Conservation (phyloP, 2,113 vertebrate genomes). For the Antennarius striatus region DNA sequence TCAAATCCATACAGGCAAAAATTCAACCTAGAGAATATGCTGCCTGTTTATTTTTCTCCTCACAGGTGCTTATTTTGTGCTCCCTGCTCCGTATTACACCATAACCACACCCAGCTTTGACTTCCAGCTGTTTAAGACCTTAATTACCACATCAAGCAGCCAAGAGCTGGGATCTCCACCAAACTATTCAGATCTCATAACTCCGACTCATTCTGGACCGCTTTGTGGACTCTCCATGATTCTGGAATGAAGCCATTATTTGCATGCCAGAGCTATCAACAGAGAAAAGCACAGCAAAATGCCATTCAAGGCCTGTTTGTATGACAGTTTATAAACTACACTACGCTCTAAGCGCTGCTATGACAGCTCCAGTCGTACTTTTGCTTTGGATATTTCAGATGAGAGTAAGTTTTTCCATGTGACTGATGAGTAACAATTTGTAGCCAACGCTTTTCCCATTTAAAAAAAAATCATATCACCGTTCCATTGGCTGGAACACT, state of each 20-base stretch:
- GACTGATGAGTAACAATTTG: conserved; percentile 16
- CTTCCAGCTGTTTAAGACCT: conserved; percentile 49
- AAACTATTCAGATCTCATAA: conserved; percentile 1
- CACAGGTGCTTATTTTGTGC: conserved; percentile 54
- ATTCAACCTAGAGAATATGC: background rate
- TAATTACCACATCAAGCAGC: conserved; percentile 52
- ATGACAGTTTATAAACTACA: conserved; percentile 47
- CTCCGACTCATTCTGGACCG: conserved; percentile 10
- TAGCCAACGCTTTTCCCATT: conserved; percentile 17
- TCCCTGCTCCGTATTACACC: conserved; percentile 29
- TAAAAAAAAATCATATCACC: conserved; percentile 21
- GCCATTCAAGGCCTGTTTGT: conserved; percentile 41
- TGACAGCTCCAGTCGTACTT: conserved; percentile 17
- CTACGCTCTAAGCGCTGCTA: background rate
- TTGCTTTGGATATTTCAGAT: conserved; percentile 13
- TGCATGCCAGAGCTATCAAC: conserved; percentile 39
- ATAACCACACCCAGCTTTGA: conserved; percentile 55
- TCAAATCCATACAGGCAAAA: background rate
- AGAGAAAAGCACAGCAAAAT: conserved; percentile 32
- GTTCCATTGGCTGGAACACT: conserved; percentile 19
- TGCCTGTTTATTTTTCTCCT: conserved; percentile 16
- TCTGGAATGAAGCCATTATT: conserved; percentile 39
- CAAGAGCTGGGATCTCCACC: conserved; percentile 26
- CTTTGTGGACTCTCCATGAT: conserved; percentile 26
- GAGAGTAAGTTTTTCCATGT: conserved; percentile 24